Percentiles rank a stretch among this genome's conserved stretches.
Conservation (phyloP, 2,888 invertebrate genomes). For the Exephanes ischioxanthus region DNA sequence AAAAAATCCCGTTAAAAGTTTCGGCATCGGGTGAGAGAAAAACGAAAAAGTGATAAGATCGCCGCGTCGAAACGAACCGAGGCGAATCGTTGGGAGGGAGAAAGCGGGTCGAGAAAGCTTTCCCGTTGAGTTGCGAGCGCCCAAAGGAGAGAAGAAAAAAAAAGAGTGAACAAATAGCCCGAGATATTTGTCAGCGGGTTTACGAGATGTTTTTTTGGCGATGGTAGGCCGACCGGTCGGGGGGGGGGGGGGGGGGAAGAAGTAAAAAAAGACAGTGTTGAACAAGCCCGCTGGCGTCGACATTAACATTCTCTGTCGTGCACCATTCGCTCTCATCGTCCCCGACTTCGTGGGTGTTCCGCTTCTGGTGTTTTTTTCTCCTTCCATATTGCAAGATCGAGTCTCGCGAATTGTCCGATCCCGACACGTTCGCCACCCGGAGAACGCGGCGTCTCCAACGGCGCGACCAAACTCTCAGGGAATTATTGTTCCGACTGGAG, state of each 20-base stretch:
- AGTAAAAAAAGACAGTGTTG: not conserved
- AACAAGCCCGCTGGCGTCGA: not conserved
- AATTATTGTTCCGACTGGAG: not conserved
- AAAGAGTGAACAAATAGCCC: not conserved
- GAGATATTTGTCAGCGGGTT: constrained; percentile 7
- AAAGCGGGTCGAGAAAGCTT: not conserved
- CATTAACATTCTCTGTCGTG: constrained; percentile 4
- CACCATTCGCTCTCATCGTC: not conserved
- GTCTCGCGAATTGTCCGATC: not conserved
- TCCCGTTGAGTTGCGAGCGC: not conserved
- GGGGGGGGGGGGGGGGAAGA: no score
- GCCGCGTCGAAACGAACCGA: not conserved
- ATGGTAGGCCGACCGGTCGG: not conserved
- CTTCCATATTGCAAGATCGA: constrained; percentile 4
- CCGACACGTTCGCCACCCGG: not conserved
- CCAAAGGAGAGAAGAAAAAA: not conserved
- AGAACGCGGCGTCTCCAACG: not conserved
- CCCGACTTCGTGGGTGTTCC: not conserved
- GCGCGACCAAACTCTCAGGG: not conserved
- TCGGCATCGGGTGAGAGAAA: not conserved
- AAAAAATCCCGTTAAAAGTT: not conserved
- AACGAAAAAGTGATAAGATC: not conserved
- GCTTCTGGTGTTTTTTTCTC: constrained; percentile 7
- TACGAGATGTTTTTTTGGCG: constrained; percentile 16
- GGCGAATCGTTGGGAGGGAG: not conserved